Conservation (phyloP, 2,797 vertebrate species). For the Babyrousa celebensis region DNA sequence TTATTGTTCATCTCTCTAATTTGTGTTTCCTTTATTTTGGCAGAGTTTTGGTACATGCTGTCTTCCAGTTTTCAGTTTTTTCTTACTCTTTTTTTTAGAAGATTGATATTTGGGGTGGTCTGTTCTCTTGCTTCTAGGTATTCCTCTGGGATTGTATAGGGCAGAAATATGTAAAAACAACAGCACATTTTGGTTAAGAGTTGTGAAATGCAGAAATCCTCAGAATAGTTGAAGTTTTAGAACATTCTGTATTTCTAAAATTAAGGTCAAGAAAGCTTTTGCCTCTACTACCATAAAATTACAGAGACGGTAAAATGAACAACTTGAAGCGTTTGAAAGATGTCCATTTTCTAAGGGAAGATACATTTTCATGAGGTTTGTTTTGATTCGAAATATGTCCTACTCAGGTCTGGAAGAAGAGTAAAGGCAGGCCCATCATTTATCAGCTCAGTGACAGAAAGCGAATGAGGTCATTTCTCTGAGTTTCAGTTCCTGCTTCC, state of each 20-base stretch:
- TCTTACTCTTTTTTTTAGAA: not conserved
- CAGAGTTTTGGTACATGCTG: conserved; percentile 58
- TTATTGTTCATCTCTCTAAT: conserved; percentile 50
- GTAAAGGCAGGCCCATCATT: not conserved
- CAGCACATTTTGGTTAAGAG: conserved; percentile 64
- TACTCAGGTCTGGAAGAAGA: not conserved
- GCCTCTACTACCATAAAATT: not conserved
- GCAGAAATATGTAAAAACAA: conserved; percentile 72
- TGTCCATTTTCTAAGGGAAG: not conserved
- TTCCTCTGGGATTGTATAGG: not conserved
- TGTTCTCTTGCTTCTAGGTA: conserved; percentile 31
- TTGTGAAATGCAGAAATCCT: conserved; percentile 82
- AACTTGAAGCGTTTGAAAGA: not conserved
- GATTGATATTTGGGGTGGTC: conserved; percentile 50
- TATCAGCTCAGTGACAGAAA: not conserved
- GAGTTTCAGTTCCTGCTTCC: not conserved
- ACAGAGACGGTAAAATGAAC: not conserved
- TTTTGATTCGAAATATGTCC: not conserved
- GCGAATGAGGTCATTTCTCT: not conserved
- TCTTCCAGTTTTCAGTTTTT: conserved; percentile 24
- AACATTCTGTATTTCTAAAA: conserved; percentile 76
- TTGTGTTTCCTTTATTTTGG: conserved; percentile 65
- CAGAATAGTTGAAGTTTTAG: conserved; percentile 68
- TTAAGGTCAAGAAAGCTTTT: conserved; percentile 13
- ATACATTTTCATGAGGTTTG: not conserved